Base-by-base conservation (phyloP, 2,113 vertebrate species). In the Vireo altiloquus region DNA sequence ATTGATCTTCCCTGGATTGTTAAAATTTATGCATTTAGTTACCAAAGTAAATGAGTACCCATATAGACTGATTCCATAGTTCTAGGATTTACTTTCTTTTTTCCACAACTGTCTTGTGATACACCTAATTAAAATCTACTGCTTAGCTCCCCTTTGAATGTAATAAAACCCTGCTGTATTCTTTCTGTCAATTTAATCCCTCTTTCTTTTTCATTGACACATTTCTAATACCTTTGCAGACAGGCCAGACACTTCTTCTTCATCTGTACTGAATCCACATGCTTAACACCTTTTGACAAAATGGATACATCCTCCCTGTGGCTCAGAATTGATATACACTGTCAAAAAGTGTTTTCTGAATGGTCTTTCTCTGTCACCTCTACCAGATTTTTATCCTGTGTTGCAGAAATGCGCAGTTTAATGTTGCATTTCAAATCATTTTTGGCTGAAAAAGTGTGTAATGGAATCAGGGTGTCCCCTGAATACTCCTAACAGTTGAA, bases 391-490 rank as follows among this genome's bases (percentile, higher is more conserved):
- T 95, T 96, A 89, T 94, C 81, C 85, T 97, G 71, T 83, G 49
- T 92, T 93, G 95, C 95, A 97, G 66, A 93, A 97, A 97, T 82
- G 83, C 88, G 77, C 76, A 33, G 95, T 94, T 98, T 97, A 97
- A 96, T 96, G 97, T 97, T 97, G 96, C 33, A 1, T 96, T 97
- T 97, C 94, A 39, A 96, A 95, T 97, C 4, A 95, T 96, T 98
- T 98, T 96, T 93, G 78, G 87, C 91, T 88, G 96, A 85, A 92
- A 96, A 97, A 89, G 83, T 95, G 81, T 96, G 95, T 96, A 96
- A 96, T 97, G 96, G 96, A 97, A 97, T 97, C 94, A 88, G 89
- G 91, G 89, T 95, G 66, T 94, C 96, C 91, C 89, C 65, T 93
- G 93, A 97, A 97, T 95, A 92, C 91, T 94, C 86, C 78, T 90